Evolutionary conservation across 2,113 vertebrate species (phyloP), one percentile per base, ranked within the genome.

Genomic region (Pteropus alecto): DNA sequence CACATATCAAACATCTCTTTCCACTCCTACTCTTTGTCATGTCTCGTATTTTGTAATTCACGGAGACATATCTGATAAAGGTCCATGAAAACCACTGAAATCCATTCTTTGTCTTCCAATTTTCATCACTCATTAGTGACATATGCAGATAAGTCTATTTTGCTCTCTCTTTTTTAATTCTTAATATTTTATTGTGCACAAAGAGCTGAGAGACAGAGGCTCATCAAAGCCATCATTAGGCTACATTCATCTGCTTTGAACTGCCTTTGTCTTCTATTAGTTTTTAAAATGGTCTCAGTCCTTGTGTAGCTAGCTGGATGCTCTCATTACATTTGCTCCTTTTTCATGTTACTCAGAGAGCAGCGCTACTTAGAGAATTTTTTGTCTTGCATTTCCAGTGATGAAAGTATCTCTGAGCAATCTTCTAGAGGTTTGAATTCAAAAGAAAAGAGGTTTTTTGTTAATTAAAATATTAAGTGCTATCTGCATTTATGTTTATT

Each of bases 171-270:
- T 94, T 90, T 58, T 84, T 10, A 85, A 97, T 94, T 96, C 94
- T 85, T 93, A 38, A 73, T 97, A 94, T 98, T 98, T 98, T 97
- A 97, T 68, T 92, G 83, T 81, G 35, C 95, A 97, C 95, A 98
- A 98, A 98, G 92, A 97, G 87, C 93, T 74, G 48, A 94, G 96
- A 98, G 97, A 98, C 96, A 98, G 98, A 98, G 89, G 87, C 97
- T 98, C 94, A 98, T 98, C 97, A 98, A 98, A 98, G 95, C 92
- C 96, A 97, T 98, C 96, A 98, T 97, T 98, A 98, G 96, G 89
- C 97, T 97, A 96, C 92, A 96, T 97, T 98, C 98, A 96, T 98
- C 92, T 93, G 65, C 81, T 89, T 92, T 97, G 91, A 98, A 97
- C 89, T 93, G 93, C 46, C 86, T 98, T 98, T 98, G 97, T 98